Base-by-base conservation (phyloP, 2,797 vertebrate species). In the Zenarchopterus dispar region DNA sequence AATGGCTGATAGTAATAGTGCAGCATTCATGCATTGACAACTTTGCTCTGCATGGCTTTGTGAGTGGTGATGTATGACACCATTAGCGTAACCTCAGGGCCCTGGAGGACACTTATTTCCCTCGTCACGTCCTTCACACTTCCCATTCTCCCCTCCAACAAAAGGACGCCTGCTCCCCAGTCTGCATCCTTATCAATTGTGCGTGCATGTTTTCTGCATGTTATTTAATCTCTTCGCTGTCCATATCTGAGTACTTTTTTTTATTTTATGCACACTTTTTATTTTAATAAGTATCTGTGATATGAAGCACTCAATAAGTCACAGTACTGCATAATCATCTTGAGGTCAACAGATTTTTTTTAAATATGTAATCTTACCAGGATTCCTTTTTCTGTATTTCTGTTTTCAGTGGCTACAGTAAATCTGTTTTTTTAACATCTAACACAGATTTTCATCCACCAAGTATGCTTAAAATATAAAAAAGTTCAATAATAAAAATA, bases 61-160 rank as follows among this genome's bases (percentile, higher is more conserved):
- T 91, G 90, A 92, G 91, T 90, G 89, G 84, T 94, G 92, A 94
- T 94, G 92, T 93, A 94, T 92, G 91, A 91, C 89, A 88, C 91
- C 91, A 93, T 93, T 93, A 94, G 90, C 89, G 89, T 92, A 93
- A 93, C 93, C 92, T 93, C 91, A 92, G 84, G 90, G 91, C 87
- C 91, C 90, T 84, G 83, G 91, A 94, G 90, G 91, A 91, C 91
- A 93, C 91, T 90, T 87, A 91, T 92, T 92, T 93, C 91, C 84
- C 89, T 90, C 81, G 68, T 92, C 90, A 93, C 90, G 92, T 93
- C 92, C 92, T 93, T 93, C 92, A 92, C 90, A 92, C 91, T 90
- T 85, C 81, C 82, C 82, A 88, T 88, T 89, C 91, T 91, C 78
- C 80, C 92, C 92, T 88, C 86, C 82, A 86, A 91, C 89, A 87